These are phyloP conservation scores for Tiaroga cobitis DNA, from an alignment of 2,797 vertebrate genomes.

Conservation along the genomic window DNA sequence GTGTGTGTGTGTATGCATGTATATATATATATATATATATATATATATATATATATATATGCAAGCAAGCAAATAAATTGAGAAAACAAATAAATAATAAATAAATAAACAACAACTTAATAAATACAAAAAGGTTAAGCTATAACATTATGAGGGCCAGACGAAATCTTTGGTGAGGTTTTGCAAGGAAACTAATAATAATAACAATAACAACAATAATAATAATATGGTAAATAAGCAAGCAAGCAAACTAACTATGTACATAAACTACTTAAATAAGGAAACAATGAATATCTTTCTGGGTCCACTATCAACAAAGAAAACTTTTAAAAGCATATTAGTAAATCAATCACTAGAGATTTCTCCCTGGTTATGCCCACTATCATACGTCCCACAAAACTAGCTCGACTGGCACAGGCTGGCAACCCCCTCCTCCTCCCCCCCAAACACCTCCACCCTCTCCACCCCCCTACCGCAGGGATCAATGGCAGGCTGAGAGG, in stretches of 20 bases:
- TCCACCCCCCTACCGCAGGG: constrained; percentile 57
- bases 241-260: background rate
- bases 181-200: background rate
- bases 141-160: background rate
- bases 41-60: background rate
- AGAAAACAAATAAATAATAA: background rate
- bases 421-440: background rate
- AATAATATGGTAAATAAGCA: too few relatives aligned
- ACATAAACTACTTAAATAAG: background rate
- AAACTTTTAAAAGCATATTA: background rate
- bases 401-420: background rate
- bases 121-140: background rate
- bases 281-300: background rate
- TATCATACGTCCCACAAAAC: background rate
- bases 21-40: background rate
- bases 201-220: background rate
- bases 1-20: too few relatives aligned
- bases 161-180: background rate
- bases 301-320: background rate
- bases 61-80: background rate
- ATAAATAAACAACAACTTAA: background rate
- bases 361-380: background rate
- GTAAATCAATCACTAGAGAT: background rate
- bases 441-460: background rate
- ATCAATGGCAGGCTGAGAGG: constrained; percentile 69